Evolutionary conservation across 2,888 invertebrate species (phyloP).

Genomic region (Parnassius mnemosyne): DNA sequence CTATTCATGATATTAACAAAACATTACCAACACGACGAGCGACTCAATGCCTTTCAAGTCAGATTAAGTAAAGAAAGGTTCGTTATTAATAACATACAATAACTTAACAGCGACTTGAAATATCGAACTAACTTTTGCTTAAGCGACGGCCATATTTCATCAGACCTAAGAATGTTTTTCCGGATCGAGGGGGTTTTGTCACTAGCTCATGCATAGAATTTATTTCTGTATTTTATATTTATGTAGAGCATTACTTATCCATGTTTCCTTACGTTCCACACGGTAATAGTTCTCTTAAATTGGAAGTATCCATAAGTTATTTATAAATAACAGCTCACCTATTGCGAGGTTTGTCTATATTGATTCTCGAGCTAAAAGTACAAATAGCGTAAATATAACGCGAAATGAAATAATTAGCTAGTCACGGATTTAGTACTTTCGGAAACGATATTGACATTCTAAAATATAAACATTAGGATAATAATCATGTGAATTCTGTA

Average conservation of each 20-base stretch:
- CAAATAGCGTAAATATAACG: too few species aligned
- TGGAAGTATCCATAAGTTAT: too few species aligned
- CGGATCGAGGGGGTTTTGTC: conserved; percentile 70
- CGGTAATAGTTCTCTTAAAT: background rate
- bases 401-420: too few species aligned
- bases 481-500: too few species aligned
- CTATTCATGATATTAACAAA: conserved; percentile 65
- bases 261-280: background rate
- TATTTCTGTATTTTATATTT: conserved; percentile 36
- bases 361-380: too few species aligned
- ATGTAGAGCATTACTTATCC: conserved; percentile 20
- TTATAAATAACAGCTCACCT: too few species aligned
- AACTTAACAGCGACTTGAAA: conserved; percentile 73
- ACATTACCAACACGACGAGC: conserved; percentile 63
- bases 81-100: conserved; percentile 78
- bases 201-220: conserved; percentile 49
- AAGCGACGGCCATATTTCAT: conserved; percentile 74
- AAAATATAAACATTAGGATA: too few species aligned
- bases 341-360: too few species aligned
- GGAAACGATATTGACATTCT: too few species aligned
- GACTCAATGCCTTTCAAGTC: conserved; percentile 75
- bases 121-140: conserved; percentile 77
- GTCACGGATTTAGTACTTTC: too few species aligned
- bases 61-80: conserved; percentile 77
- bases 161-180: conserved; percentile 73